Evolutionary conservation across 1,140 invertebrate species (phyloP), one percentile per base, ranked within the genome.

Genomic region (Drosophila nikananu): DNA sequence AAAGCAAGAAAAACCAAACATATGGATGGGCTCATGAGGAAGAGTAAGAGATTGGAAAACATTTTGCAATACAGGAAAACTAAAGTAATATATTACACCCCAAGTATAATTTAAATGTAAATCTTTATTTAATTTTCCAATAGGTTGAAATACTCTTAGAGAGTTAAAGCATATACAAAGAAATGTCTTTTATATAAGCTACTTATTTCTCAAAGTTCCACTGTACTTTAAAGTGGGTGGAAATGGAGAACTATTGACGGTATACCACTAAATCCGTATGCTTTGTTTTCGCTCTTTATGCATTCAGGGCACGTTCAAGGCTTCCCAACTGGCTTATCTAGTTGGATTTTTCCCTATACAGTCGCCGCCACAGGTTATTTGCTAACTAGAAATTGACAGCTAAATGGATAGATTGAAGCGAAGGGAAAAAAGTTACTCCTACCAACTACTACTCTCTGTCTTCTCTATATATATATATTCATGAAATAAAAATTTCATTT

Each of bases 331-430:
- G 27, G 12, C 57, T 73, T 80, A 74, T 86, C 67, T 62, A 54
- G 37, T 60, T 54, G 52, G 17, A 63, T 74, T 70, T 65, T 72
- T 64, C 44, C 51, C 39, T 70, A 39, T 7, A 65, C n/a, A 58
- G 39, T n/a, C 0, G 12, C 62, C 32, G 62, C 63, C 54, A 42
- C 44, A 73, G 52, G 44, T 60, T 61, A 77, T 80, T 83, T 48
- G 52, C 73, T 73, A 87, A 77, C 80, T 74, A 68, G 67, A 84
- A 79, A 81, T 79, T 84, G 86, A 84, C 84, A 89, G 70, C 42
- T 84, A 80, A 84, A 74, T n/a, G 9, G 72, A 35, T 61, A 35
- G 30, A 37, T 37, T 55, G 32, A 55, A 55, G 35, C 13, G 5
- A 12, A 21, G 15, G 17, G 15, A 10, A 0, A n/a, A 39, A 10